Conservation (phyloP, 2,888 invertebrate species). For the Cylloceria caligata region DNA sequence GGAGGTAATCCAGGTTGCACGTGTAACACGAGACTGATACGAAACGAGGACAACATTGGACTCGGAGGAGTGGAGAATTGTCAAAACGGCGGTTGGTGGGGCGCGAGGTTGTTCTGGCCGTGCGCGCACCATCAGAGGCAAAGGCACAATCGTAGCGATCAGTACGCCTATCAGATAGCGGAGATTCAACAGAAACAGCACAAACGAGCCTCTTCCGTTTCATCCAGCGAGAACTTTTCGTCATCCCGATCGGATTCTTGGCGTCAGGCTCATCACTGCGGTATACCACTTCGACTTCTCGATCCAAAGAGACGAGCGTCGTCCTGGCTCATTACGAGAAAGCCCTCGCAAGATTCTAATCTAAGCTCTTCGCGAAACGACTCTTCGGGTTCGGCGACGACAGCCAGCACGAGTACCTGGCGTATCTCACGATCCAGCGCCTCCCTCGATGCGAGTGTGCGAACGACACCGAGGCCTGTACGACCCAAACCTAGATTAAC, state of each 20-base stretch:
- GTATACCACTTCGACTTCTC: constrained; percentile 90
- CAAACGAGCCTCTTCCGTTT: constrained; percentile 92
- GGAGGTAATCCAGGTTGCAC: constrained; percentile 84
- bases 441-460: constrained; percentile 86
- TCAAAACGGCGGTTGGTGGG: constrained; percentile 49
- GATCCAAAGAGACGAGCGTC: constrained; percentile 93
- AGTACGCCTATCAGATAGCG: constrained; percentile 91
- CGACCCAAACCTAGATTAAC: constrained; percentile 90
- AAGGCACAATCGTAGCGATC: constrained; percentile 86
- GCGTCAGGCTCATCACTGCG: constrained; percentile 90
- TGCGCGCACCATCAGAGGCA: constrained; percentile 82
- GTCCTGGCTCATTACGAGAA: constrained; percentile 95
- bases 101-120: constrained; percentile 79
- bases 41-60: constrained; percentile 78
- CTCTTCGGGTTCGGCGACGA: constrained; percentile 95
- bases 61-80: constrained; percentile 14
- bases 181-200: constrained; percentile 91
- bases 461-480: constrained; percentile 78
- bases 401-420: constrained; percentile 96
- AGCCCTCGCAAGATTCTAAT: constrained; percentile 96
- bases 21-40: constrained; percentile 86
- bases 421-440: constrained; percentile 94
- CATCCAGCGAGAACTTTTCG: constrained; percentile 95
- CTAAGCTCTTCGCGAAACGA: constrained; percentile 96
- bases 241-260: constrained; percentile 92